Base-by-base conservation (phyloP, 35 echinoderm and acorn worm genomes). In the Chiridota heheva region DNA sequence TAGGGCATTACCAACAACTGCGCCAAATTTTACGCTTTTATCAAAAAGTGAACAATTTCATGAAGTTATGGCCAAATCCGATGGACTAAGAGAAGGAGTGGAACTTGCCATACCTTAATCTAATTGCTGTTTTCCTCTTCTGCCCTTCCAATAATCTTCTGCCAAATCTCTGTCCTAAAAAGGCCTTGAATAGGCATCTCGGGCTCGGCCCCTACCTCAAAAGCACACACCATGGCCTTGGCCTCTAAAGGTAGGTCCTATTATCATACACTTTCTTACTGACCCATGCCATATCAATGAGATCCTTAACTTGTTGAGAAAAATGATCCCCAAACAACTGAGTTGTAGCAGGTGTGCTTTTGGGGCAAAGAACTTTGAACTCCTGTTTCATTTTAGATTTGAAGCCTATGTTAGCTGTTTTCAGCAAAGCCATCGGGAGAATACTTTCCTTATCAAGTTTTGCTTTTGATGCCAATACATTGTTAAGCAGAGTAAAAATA, bases 371-470 rank as follows among this genome's bases (percentile, higher is more conserved):
- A 7, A 69, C 40, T 28, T 53, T 35, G 34, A 60, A 68, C 2
- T 82, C 43, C 34, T 37, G 29, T n/a, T 41, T 67, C 5, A 65
- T 18, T 16, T 81, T 60, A 30, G 60, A 35, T 56, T 65, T 82
- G 4, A 82, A 1, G 1, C 63, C 17, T 30, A 18, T n/a, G 34
- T 67, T 67, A 1, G 63, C 63, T 28, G 63, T 67, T 24, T 34
- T 34, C 16, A 67, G 63, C 30, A 67, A 36, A 13, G 63, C 63
- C 63, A 67, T 24, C 13, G 13, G 34, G 25, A 22, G 16, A 30
- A 13, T 30, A 30, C 36, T 13, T 28, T 58, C 45, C 36, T 15
- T 30, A 67, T 2, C 24, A 24, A 15, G 24, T 24, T 18, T 34
- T 12, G 55, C 12, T 58, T 67, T 67, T 2, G 63, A 30, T 2